Evolutionary conservation across 2,888 invertebrate species (phyloP).

Genomic region (Epinotia brunnichana): DNA sequence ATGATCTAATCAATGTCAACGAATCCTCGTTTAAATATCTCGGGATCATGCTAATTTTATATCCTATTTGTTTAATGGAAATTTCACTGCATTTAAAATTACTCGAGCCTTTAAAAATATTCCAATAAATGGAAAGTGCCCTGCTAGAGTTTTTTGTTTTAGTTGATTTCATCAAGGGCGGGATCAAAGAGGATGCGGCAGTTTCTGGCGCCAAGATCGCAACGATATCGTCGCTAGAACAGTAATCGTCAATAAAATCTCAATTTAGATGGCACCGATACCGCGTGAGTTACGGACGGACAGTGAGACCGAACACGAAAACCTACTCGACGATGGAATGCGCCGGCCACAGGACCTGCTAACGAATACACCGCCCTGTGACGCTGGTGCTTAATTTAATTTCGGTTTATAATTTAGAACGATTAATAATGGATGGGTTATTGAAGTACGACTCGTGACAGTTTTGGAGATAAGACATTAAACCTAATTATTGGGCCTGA

Average conservation of each 20-base stretch:
- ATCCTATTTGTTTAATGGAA: constrained; percentile 38
- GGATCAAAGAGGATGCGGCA: constrained; percentile 67
- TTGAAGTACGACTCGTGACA: constrained; percentile 35
- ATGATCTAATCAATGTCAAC: constrained; percentile 62
- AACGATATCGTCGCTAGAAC: constrained; percentile 81
- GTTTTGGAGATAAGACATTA: constrained; percentile 36
- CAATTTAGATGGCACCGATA: constrained; percentile 84
- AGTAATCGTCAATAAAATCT: constrained; percentile 84
- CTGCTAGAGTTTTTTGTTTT: constrained; percentile 39
- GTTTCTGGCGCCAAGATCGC: constrained; percentile 81
- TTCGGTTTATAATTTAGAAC: constrained; percentile 43
- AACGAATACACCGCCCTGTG: constrained; percentile 67
- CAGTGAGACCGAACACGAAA: constrained; percentile 78
- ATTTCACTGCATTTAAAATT: constrained; percentile 26
- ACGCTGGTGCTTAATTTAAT: constrained; percentile 40
- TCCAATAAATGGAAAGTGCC: constrained; percentile 40
- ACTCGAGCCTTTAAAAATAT: constrained; percentile 24
- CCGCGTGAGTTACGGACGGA: constrained; percentile 81
- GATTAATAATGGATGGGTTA: constrained; percentile 42
- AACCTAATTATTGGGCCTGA: constrained; percentile 36
- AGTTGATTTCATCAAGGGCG: constrained; percentile 48
- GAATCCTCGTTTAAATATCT: constrained; percentile 53
- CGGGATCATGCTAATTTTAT: constrained; percentile 25
- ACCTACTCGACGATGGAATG: constrained; percentile 82
- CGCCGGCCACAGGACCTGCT: constrained; percentile 77